Evolutionary conservation across 1,140 invertebrate species (phyloP), one percentile per base, ranked within the genome.

Genomic region (Drosophila saltans): DNA sequence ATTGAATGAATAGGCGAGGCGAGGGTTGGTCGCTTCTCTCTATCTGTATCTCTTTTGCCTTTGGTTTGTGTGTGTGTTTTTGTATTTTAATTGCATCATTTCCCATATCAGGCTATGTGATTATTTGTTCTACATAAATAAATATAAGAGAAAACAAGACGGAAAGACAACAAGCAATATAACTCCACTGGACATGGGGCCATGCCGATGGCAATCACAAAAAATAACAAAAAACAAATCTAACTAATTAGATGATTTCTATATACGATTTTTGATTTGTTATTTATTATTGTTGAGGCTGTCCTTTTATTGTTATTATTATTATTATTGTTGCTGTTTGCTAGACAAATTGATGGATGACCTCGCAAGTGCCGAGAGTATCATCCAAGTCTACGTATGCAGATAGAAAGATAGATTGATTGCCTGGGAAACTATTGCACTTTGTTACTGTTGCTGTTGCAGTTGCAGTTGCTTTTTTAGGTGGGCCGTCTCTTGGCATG

Each of bases 51-150:
- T 72, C 28, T 56, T 62, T 72, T 64, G 48, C 48, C 72, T 59
- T 58, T 16, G 16, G 40, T 45, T 62, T 73, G 16, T 16, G 16
- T 66, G 69, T 57, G 24, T 43, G 78, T 81, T 86, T 86, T 88
- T 88, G 80, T 88, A 62, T 80, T 88, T 86, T 86, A 86, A 86
- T 86, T 86, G 83, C 83, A 80, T 73, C 77, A 88, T 86, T 86
- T 86, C 83, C 83, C 83, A 86, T 88, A 86, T 86, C 82, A 86
- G 84, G 21, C 73, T 72, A 64, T 70, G 68, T 67, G 84, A 86
- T 86, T 88, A 86, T 86, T 86, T 88, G 80, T 86, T 88, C 76
- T 86, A 69, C 76, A 82, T 68, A 81, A 66, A 68, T 43, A 72
- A 75, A 69, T 57, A 70, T 56, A 72, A 39, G 56, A 63, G 33